A percentile compares a stretch with the other conserved stretches of the same genome.
phyloP scores from a whole-genome alignment of 2,888 invertebrate genomes.

The Callimorpha dominula region DNA sequence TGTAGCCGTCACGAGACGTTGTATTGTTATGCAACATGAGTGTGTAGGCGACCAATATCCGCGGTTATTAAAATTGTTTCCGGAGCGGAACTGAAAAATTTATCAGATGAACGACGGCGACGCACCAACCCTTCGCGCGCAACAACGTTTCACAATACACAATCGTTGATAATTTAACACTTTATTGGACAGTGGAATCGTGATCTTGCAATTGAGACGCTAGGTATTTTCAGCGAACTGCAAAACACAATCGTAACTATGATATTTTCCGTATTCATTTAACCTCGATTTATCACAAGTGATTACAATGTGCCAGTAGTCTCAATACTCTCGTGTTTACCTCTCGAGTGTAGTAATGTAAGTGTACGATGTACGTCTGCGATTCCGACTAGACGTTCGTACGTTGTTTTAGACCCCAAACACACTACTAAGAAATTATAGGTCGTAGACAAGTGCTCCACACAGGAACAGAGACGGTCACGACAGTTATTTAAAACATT shows the following conservation, averaged over 20 bases:
- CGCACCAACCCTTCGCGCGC: conserved; percentile 27
- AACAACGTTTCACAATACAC: conserved; percentile 11
- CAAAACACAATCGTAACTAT: conserved; percentile 37
- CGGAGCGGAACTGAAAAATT: conserved; percentile 60
- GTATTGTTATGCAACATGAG: conserved; percentile 73
- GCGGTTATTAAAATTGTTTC: conserved; percentile 52
- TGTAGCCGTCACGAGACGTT: conserved; percentile 77
- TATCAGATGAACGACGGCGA: conserved; percentile 16
- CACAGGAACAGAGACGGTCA: background rate
- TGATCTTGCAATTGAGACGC: conserved; percentile 55
- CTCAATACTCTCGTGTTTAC: conserved; percentile 30
- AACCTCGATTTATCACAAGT: conserved; percentile 53
- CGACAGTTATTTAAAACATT: background rate
- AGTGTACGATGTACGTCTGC: conserved; percentile 17
- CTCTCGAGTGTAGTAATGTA: conserved; percentile 20
- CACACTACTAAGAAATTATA: background rate
- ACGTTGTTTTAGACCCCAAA: conserved; percentile 18
- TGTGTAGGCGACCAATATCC: conserved; percentile 61
- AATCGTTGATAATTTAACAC: conserved; percentile 37
- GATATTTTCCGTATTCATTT: conserved; percentile 56
- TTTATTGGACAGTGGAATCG: conserved; percentile 41
- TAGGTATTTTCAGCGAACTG: conserved; percentile 47
- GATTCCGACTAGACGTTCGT: background rate
- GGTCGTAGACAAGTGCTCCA: background rate
- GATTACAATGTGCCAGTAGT: conserved; percentile 46